phyloP scores from a whole-genome alignment of 2,888 invertebrate species.

The Plagodis dolabraria region DNA sequence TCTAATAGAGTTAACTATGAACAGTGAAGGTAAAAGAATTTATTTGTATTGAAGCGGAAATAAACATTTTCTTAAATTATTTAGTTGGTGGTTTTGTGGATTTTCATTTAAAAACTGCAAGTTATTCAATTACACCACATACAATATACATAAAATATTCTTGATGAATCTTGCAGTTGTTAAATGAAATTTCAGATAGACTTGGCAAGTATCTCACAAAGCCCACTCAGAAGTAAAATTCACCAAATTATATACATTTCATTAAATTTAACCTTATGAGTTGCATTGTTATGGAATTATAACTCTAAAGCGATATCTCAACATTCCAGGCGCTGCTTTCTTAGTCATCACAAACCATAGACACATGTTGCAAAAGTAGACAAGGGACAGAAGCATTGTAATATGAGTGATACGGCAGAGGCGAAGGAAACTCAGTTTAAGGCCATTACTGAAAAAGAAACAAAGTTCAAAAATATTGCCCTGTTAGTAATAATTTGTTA shows the following conservation, averaged over 20 bases:
- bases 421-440: slow-evolving; percentile 73
- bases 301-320: slow-evolving; percentile 60
- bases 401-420: slow-evolving; percentile 72
- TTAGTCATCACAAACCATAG: slow-evolving; percentile 76
- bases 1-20: no score
- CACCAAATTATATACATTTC: background rate
- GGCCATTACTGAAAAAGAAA: slow-evolving; percentile 63
- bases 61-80: no score
- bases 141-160: no score
- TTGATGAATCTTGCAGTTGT: no score
- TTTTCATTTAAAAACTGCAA: no score
- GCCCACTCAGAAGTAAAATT: background rate
- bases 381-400: slow-evolving; percentile 72
- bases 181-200: no score
- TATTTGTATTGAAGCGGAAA: no score
- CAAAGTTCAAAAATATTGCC: background rate
- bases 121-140: no score
- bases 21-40: no score
- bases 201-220: no score
- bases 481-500: no score
- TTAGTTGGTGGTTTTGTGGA: no score
- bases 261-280: background rate
- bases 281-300: slow-evolving; percentile 44
- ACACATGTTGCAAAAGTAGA: slow-evolving; percentile 76
- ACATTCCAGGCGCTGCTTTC: slow-evolving; percentile 61